phyloP scores from a whole-genome alignment of 92 coral and sea anemone genomes.

The Siderastrea radians region DNA sequence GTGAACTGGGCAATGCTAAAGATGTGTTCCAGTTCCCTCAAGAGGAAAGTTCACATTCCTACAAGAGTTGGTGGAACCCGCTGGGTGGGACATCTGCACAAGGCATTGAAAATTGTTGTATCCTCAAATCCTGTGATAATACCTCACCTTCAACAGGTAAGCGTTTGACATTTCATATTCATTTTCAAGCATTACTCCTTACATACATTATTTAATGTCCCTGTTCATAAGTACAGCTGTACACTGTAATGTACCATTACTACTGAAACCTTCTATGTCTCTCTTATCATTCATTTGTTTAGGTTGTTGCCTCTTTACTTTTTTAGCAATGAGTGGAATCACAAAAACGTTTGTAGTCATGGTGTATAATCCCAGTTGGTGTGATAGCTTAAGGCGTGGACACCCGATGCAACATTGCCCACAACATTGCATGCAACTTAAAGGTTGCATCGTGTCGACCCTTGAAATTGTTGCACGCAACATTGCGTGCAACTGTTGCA shows the following conservation, averaged over 20 bases:
- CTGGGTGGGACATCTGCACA: constrained; percentile 66
- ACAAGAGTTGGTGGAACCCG: constrained; percentile 67
- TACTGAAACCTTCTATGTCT: constrained; percentile 14
- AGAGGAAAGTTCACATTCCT: constrained; percentile 41
- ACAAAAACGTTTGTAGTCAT: background rate
- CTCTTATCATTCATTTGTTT: constrained; percentile 2
- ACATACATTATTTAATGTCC: constrained; percentile 14
- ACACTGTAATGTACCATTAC: background rate
- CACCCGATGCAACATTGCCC: too few species aligned
- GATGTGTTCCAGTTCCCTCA: constrained; percentile 48
- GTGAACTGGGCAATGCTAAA: constrained; percentile 65
- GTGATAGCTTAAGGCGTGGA: too few species aligned
- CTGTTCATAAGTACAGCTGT: background rate
- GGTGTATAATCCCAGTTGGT: too few species aligned
- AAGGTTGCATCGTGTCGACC: too few species aligned
- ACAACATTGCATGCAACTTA: too few species aligned
- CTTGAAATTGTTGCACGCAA: too few species aligned
- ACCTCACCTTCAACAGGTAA: constrained; percentile 60
- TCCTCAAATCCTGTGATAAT: constrained; percentile 61
- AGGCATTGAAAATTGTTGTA: constrained; percentile 48
- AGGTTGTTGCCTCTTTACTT: background rate
- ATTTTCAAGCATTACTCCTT: constrained; percentile 1
- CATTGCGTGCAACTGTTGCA: too few species aligned
- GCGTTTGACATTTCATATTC: constrained; percentile 25
- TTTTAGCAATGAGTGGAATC: constrained; percentile 9